These are phyloP conservation scores for Periplaneta americana DNA, from an alignment of 1,140 invertebrate genomes.

Conservation along the genomic window DNA sequence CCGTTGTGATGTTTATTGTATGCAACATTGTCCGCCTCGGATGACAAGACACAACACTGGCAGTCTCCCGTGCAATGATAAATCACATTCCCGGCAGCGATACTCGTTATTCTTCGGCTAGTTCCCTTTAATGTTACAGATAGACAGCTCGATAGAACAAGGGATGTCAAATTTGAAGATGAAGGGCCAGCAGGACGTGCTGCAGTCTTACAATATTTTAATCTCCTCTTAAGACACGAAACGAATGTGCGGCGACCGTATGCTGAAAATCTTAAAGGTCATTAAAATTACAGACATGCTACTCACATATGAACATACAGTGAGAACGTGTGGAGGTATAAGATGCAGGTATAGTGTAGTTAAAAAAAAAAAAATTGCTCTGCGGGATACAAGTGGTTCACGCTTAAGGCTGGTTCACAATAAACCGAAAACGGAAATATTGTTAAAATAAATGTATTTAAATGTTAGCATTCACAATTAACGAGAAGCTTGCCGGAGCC, in stretches of 20 bases:
- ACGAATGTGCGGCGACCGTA: neutral
- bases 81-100: neutral
- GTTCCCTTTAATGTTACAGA: neutral
- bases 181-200: neutral
- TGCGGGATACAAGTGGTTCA: no score
- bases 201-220: neutral
- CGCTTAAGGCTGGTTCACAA: no score
- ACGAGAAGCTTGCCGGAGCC: no score
- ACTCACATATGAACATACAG: no score
- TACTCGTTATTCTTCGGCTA: neutral
- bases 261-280: neutral
- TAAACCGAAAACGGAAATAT: no score
- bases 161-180: neutral
- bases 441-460: no score
- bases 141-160: neutral
- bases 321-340: no score
- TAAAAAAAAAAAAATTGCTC: no score
- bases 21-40: neutral
- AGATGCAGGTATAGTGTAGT: no score
- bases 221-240: neutral
- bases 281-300: neutral
- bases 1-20: neutral
- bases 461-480: no score
- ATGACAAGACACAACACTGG: neutral
- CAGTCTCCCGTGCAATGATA: neutral